Base-by-base conservation (phyloP, 2,113 vertebrate species). In the Empidonax traillii region DNA sequence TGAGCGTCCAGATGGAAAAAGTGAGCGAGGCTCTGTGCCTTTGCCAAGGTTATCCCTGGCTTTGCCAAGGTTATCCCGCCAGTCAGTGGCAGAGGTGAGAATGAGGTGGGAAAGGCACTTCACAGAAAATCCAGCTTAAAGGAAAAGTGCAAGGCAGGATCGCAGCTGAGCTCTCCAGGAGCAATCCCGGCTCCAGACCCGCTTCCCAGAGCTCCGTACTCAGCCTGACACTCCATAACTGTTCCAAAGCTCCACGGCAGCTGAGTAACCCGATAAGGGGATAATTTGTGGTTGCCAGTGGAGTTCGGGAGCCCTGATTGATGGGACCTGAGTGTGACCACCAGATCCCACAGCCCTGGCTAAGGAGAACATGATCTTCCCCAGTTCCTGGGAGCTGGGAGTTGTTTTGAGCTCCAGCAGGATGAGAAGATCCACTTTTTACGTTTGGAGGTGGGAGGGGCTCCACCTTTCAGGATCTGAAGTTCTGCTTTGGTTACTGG, bases 51-150 rank as follows among this genome's bases (percentile, higher is more conserved):
- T 49, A 49, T 49, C 47, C 47, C 47, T 49, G 47, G 24, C 49
- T 25, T 7, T 25, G 49, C 49, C 49, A 51, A 51, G 58, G 58
- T 37, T 89, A 59, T 41, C 27, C 73, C 27, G 14, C 24, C 51
- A 37, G 39, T 44, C 53, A 33, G 81, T 65, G 77, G 74, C 94
- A 91, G 61, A 81, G 66, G 56, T 31, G 55, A 0, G 14, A 96
- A 93, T 23, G 81, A 92, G 67, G 91, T 53, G 67, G 49, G 39
- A 61, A 85, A 95, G 49, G 80, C 49, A n/a, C 20, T 91, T 89
- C 74, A 58, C 35, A 89, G 93, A 76, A 79, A 65, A 76, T 58
- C 51, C 6, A 9, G 11, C 43, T 14, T 52, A 18, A 44, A 78
- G 84, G 73, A 30, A 47, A 85, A 65, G 11, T 1, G 22, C 27